Conservation (phyloP, 2,888 invertebrate species). For the Andrena flavipes region DNA sequence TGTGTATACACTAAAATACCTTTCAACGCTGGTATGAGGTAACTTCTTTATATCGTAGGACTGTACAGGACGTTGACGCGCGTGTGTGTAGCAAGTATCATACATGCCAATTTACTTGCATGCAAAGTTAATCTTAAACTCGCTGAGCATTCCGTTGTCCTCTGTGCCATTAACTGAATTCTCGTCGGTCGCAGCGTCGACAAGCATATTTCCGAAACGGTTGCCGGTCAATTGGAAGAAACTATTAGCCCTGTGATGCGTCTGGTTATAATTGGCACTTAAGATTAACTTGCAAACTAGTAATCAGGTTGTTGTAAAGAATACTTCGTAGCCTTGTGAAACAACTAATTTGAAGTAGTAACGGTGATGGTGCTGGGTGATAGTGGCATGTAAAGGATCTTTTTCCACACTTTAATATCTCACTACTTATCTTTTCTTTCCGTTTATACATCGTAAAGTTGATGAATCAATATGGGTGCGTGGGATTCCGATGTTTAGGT, state of each 20-base stretch:
- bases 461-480: constrained; percentile 48
- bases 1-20: constrained; percentile 70
- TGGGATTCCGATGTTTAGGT: constrained; percentile 58
- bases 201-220: not conserved
- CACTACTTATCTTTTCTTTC: constrained; percentile 53
- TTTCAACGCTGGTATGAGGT: constrained; percentile 63
- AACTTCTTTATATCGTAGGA: constrained; percentile 45
- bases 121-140: constrained; percentile 68
- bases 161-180: not conserved
- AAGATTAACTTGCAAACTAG: constrained; percentile 57
- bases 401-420: constrained; percentile 63
- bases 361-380: constrained; percentile 80
- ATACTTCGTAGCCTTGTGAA: constrained; percentile 44
- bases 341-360: constrained; percentile 68
- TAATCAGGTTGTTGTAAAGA: constrained; percentile 22
- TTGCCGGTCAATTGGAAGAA: not conserved
- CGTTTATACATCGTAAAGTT: constrained; percentile 41
- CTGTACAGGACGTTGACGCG: constrained; percentile 40
- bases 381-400: constrained; percentile 79
- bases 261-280: constrained; percentile 1
- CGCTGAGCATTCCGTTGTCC: not conserved
- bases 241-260: not conserved
- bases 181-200: not conserved
- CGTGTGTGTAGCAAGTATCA: constrained; percentile 49
- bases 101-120: constrained; percentile 57